Percentiles rank a stretch among this genome's conserved stretches.
These are phyloP conservation scores for Carduelis carduelis DNA, from an alignment of 2,797 vertebrate genomes.

Conservation along the genomic window DNA sequence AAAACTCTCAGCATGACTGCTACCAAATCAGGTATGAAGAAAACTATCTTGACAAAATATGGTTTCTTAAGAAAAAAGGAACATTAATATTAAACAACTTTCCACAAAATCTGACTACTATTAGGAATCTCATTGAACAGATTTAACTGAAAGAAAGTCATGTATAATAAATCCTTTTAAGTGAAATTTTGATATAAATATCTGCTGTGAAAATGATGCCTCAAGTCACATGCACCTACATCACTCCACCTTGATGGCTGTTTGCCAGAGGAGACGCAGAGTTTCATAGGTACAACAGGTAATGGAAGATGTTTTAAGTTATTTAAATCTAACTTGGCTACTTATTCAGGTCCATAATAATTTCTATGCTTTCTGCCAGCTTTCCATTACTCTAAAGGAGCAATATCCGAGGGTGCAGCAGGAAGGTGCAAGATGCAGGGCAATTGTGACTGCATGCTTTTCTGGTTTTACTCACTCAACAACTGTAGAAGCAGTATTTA, in stretches of 20 bases:
- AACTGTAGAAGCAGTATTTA: neutral
- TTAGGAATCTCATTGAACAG: neutral
- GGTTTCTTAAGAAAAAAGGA: conserved; percentile 6
- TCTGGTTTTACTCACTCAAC: neutral
- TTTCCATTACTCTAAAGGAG: neutral
- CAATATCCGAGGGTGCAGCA: neutral
- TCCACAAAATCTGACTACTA: neutral
- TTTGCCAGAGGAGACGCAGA: neutral
- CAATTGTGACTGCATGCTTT: neutral
- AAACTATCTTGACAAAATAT: conserved; percentile 39
- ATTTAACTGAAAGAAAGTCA: neutral
- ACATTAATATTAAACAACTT: conserved; percentile 30
- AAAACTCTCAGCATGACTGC: conserved; percentile 64
- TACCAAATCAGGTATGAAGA: conserved; percentile 13
- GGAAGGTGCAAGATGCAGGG: neutral
- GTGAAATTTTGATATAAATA: conserved; percentile 7
- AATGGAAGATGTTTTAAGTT: neutral
- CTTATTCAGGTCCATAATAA: neutral
- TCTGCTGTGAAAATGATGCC: conserved; percentile 8
- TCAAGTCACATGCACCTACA: neutral
- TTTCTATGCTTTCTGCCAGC: neutral
- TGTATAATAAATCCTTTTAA: neutral
- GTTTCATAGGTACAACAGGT: neutral
- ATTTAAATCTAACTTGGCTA: neutral
- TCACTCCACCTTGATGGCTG: neutral